Percentiles rank a stretch among this genome's conserved stretches.
Evolutionary conservation across 2,888 invertebrate genomes (phyloP).

Genomic region (Leucophora obtusa): DNA sequence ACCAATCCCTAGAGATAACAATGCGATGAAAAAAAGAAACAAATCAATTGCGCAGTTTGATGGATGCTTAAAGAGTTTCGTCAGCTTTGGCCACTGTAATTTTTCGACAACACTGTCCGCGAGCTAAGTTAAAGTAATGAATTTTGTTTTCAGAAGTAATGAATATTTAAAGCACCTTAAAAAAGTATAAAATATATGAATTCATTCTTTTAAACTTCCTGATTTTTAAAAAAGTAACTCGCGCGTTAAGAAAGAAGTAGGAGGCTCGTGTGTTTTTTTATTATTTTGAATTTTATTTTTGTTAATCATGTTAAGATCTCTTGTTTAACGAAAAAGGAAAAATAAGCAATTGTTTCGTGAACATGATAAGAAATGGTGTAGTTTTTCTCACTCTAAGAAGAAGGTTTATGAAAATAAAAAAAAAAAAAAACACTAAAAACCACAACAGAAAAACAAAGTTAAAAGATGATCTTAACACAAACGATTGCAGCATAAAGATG

Average conservation of each 20-base stretch:
- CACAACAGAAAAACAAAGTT: constrained; percentile 12
- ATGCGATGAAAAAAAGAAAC: too few relatives aligned
- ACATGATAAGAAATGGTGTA: constrained; percentile 72
- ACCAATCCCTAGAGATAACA: too few relatives aligned
- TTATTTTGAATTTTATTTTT: constrained; percentile 24
- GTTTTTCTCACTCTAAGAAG: constrained; percentile 73
- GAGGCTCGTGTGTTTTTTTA: constrained; percentile 26
- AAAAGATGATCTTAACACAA: constrained; percentile 56
- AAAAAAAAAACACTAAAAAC: constrained; percentile 10
- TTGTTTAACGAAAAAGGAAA: constrained; percentile 66
- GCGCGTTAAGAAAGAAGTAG: constrained; percentile 19
- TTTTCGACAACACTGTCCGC: too few relatives aligned
- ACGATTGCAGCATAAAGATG: constrained; percentile 57
- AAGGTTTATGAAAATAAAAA: constrained; percentile 38
- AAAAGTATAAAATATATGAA: constrained; percentile 15
- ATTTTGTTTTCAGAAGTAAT: too few relatives aligned
- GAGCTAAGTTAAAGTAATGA: too few relatives aligned
- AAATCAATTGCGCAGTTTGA: too few relatives aligned
- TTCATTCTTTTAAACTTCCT: constrained; percentile 5
- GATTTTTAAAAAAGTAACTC: constrained; percentile 12
- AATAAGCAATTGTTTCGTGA: constrained; percentile 70
- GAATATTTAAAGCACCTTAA: too few relatives aligned
- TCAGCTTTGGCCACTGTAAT: too few relatives aligned
- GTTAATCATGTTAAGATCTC: constrained; percentile 67
- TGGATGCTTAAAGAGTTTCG: too few relatives aligned